A percentile compares a stretch with the other conserved stretches of the same genome.
Conservation (phyloP, 37 sponge, comb jelly and placozoan genomes). For the Aplysina aerophoba region DNA sequence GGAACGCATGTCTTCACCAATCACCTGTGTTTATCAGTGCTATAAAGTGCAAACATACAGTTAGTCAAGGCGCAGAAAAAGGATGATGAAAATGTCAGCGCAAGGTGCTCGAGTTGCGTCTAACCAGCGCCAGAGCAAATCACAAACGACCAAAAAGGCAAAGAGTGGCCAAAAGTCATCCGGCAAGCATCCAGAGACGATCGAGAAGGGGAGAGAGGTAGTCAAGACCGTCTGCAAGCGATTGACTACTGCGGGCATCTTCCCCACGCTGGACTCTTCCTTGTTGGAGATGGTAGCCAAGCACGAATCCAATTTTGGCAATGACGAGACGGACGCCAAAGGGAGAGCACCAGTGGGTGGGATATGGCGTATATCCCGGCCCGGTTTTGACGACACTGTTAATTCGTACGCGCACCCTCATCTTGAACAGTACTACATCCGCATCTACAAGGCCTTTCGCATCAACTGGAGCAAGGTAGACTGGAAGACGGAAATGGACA, state of each 20-base stretch:
- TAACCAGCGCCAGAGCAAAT: too few relatives aligned
- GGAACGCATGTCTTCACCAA: neutral
- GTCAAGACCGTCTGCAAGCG: neutral
- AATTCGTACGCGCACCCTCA: neutral
- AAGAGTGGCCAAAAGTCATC: too few relatives aligned
- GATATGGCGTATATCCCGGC: neutral
- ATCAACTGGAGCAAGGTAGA: slow-evolving; percentile 21
- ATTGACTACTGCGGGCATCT: neutral
- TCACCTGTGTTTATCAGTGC: neutral
- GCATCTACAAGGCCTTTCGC: neutral
- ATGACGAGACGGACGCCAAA: neutral
- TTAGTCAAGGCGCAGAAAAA: too few relatives aligned
- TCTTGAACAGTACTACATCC: neutral
- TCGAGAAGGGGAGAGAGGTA: neutral
- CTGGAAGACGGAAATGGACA: slow-evolving; percentile 4
- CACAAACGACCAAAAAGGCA: too few relatives aligned
- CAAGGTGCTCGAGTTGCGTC: too few relatives aligned
- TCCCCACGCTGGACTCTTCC: neutral
- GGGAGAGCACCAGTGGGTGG: slow-evolving; percentile 1
- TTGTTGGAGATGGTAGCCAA: slow-evolving; percentile 2
- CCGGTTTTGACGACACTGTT: neutral
- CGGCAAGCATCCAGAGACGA: too few relatives aligned
- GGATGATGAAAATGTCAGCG: too few relatives aligned
- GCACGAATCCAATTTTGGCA: neutral
- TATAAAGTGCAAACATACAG: too few relatives aligned